These are phyloP conservation scores for Tachysurus fulvidraco DNA, from an alignment of 2,113 vertebrate species.

Conservation along the genomic window DNA sequence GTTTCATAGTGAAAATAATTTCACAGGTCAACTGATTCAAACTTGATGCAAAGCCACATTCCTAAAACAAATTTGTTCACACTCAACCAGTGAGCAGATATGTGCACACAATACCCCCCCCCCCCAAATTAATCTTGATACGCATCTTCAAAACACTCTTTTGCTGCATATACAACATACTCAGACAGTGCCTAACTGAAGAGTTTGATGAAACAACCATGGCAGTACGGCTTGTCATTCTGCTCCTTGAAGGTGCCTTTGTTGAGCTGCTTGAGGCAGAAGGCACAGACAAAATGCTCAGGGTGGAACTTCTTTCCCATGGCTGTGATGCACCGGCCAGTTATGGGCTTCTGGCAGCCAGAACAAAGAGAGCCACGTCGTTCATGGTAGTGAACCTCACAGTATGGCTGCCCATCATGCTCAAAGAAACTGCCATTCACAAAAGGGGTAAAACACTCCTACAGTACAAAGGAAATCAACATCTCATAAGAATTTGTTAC, in stretches of 20 bases:
- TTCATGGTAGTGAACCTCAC: conserved; percentile 97
- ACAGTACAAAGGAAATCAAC: conserved; percentile 34
- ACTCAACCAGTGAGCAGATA: conserved; percentile 75
- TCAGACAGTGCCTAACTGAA: conserved; percentile 82
- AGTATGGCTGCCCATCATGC: conserved; percentile 96
- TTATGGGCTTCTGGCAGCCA: conserved; percentile 98
- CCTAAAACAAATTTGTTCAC: conserved; percentile 25
- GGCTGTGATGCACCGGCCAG: conserved; percentile 96
- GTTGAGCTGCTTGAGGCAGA: conserved; percentile 99
- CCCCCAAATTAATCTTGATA: too few relatives aligned
- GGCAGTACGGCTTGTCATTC: conserved; percentile 98
- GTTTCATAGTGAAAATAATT: conserved; percentile 8
- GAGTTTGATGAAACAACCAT: conserved; percentile 97
- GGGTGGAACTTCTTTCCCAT: conserved; percentile 99
- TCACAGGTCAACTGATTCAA: conserved; percentile 51
- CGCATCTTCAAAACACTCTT: too few relatives aligned
- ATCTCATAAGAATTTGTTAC: neutral
- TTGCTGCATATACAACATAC: conserved; percentile 24
- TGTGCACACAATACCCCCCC: conserved; percentile 20
- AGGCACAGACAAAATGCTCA: conserved; percentile 98
- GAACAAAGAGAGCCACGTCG: conserved; percentile 94
- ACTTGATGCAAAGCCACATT: conserved; percentile 18
- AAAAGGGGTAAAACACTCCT: conserved; percentile 98
- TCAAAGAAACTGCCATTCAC: conserved; percentile 97
- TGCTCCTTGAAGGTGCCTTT: conserved; percentile 99